Evolutionary conservation across 64 coral and sea anemone genomes (phyloP), one percentile per base, ranked within the genome.

Genomic region (Dendrophyllia cribrosa): DNA sequence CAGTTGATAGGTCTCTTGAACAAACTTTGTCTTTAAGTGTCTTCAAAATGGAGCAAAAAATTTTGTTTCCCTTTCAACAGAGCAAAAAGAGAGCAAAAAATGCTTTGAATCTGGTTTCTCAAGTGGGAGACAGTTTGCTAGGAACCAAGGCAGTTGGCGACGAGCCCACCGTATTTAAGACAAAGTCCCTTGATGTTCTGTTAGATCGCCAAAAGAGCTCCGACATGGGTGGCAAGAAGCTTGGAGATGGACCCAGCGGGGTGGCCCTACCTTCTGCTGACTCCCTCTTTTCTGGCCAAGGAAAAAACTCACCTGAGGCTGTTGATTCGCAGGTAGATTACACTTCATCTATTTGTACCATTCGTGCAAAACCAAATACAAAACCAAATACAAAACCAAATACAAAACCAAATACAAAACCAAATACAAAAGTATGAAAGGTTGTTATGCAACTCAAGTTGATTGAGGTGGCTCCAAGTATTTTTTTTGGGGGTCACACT

Each of bases 251-350:
- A 9, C 46, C 79, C 5, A 94, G 87, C 14, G 56, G 67, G 15
- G 92, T 94, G 55, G 69, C 61, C 24, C 26, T 94, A 58, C 92
- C 92, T 5, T 88, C 86, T 14, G 59, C 66, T 21, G 53, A 48
- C 20, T 65, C 88, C 24, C 58, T 94, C 15, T 75, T 94, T 79
- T 9, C 23, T 4, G 79, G 87, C 34, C 34, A 34, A 34, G 58
- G 53, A 58, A n/a, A 67, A 48, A 77, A 34, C 34, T 49, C 62
- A 14, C 78, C 92, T 0, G 80, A 83, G 43, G 79, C 63, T 64
- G 77, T 94, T 75, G 92, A 94, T 51, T 76, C 77, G 43, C 92
- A 94, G 92, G 92, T 83, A 63, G 50, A 85, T 11, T 51, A 13
- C 55, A 22, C 34, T 34, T 1, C 34, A 34, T 34, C 34, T 34